These are phyloP conservation scores for Ahaetulla prasina DNA, from an alignment of 2,113 vertebrate genomes.

Conservation along the genomic window DNA sequence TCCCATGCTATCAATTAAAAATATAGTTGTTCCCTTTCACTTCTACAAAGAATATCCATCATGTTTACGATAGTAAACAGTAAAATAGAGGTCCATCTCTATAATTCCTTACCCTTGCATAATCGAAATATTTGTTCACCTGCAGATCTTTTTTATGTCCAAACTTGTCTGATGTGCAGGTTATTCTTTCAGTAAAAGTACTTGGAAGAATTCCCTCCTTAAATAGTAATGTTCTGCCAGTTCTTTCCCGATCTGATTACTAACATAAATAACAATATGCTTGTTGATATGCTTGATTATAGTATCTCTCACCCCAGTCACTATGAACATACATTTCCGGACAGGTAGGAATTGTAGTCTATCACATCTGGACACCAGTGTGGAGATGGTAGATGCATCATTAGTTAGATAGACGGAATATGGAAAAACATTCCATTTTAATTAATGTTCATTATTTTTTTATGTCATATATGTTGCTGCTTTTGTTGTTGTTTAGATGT, in stretches of 20 bases:
- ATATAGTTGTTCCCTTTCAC: rapidly evolving
- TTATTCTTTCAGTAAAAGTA: not conserved
- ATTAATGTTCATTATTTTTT: not conserved
- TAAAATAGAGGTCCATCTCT: not conserved
- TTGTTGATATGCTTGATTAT: not conserved
- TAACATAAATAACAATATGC: not conserved
- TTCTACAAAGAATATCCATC: rapidly evolving
- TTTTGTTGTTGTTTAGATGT: not conserved
- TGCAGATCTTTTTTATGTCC: not conserved
- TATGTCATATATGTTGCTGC: not conserved
- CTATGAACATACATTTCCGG: too few species aligned
- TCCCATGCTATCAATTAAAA: not conserved
- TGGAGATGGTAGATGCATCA: not conserved
- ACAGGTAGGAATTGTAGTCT: not conserved
- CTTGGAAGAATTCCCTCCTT: not conserved
- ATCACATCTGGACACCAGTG: not conserved
- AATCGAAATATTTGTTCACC: not conserved
- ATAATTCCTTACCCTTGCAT: not conserved
- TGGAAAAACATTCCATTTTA: not conserved
- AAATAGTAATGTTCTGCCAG: not conserved
- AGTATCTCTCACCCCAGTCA: not conserved
- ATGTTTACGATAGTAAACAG: not conserved
- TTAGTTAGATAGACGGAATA: not conserved
- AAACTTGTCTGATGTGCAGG: not conserved
- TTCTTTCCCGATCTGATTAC: not conserved